Base-by-base conservation (phyloP, 1,140 invertebrate genomes). In the Solenopsis invicta region DNA sequence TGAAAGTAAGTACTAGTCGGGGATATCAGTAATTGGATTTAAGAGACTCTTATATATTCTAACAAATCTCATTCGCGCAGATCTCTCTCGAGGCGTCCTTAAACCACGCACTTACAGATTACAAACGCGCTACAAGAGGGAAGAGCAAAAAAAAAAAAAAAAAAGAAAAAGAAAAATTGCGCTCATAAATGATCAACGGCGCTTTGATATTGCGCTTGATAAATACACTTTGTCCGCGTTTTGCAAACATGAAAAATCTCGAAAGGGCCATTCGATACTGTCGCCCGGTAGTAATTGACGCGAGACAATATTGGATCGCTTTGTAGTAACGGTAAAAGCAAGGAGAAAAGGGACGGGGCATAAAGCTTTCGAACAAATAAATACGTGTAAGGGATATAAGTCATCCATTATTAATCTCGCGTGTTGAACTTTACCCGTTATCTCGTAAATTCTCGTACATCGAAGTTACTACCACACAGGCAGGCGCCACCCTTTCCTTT, bases 1-100 rank as follows among this genome's bases (percentile, higher is more conserved):
- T 77, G 87, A 88, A 88, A 88, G 66, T 76, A 54, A 72, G 69
- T 64, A 37, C 61, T 45, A 78, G 85, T 87, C 85, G 52, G n/a
- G 29, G 80, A 61, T 84, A 84, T 61, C 67, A 61, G 80, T 74
- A 84, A 84, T 84, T 84, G 67, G 80, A 50, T 84, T 75, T 84
- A 74, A 41, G 54, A 54, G 67, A 62, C 54, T 29, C 54, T 74
- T 69, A 71, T 45, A 74, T 62, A 84, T 75, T 74, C 54, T 18
- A 45, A 29, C 41, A 62, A 75, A 84, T 62, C 69, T 84, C 69
- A 75, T 54, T 74, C 80, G 45, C 80, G 45, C n/a, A 12, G 34
- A 81, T 56, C 67, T 56, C 67, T 56, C 54, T 29, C 24, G 16
- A 37, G 13, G 29, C 13, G 37, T 48, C 18, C 34, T 61, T 84